Conservation (phyloP, 2,113 vertebrate genomes). For the Ceratotherium simum region DNA sequence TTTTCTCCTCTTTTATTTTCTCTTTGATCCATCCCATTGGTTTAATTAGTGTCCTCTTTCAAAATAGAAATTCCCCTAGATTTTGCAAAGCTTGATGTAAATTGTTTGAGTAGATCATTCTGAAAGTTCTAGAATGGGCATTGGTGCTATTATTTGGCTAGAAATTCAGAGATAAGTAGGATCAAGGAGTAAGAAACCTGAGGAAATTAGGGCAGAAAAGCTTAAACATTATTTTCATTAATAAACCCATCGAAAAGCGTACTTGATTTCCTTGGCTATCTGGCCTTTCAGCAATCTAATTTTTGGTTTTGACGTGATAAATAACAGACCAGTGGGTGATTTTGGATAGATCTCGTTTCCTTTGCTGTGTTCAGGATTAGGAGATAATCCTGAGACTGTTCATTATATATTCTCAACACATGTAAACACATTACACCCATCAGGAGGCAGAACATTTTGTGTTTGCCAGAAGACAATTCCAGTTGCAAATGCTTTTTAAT, state of each 20-base stretch:
- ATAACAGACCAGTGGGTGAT: constrained; percentile 36
- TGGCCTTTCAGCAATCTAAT: constrained; percentile 27
- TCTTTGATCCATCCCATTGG: background rate
- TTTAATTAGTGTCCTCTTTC: constrained; percentile 30
- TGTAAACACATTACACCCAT: constrained; percentile 52
- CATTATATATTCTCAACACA: constrained; percentile 50
- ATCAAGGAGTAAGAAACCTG: background rate
- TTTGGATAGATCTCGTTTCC: constrained; percentile 62
- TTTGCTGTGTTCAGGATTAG: constrained; percentile 62
- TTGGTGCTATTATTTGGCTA: background rate
- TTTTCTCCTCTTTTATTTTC: background rate
- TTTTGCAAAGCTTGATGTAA: constrained; percentile 24
- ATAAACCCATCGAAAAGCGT: constrained; percentile 30
- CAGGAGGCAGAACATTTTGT: constrained; percentile 24
- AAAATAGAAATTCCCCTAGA: constrained; percentile 36
- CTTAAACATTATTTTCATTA: constrained; percentile 37
- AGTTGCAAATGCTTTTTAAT: constrained; percentile 73
- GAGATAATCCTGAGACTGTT: constrained; percentile 46
- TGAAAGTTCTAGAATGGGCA: background rate
- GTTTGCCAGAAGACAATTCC: constrained; percentile 51
- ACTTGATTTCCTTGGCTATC: constrained; percentile 57
- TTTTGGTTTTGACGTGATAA: constrained; percentile 60
- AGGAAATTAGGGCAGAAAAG: constrained; percentile 48
- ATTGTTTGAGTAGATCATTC: constrained; percentile 9
- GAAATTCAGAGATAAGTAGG: constrained; percentile 21